These are phyloP conservation scores for Acanthopagrus latus DNA, from an alignment of 2,797 vertebrate genomes.

Conservation along the genomic window DNA sequence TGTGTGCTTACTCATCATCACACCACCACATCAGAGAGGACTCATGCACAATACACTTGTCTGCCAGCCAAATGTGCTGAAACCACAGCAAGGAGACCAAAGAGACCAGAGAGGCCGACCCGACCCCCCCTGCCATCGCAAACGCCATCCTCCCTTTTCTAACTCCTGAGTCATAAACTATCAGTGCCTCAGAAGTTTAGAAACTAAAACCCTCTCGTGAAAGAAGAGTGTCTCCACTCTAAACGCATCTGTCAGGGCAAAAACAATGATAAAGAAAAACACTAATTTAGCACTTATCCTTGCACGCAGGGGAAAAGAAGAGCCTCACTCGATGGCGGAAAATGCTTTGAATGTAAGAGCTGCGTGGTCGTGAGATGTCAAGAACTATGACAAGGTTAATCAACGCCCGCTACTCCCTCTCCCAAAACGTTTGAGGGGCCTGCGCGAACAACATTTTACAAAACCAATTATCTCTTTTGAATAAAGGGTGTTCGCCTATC, in stretches of 20 bases:
- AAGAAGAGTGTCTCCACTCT: conserved; percentile 39
- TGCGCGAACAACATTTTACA: conserved; percentile 60
- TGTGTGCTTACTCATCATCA: conserved; percentile 78
- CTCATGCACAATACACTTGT: conserved; percentile 73
- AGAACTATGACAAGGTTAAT: conserved; percentile 76
- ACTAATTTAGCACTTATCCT: conserved; percentile 70
- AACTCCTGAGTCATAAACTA: conserved; percentile 70
- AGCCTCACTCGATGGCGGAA: conserved; percentile 1
- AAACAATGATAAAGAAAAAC: conserved; percentile 63
- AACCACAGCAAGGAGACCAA: conserved; percentile 74
- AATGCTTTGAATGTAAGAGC: conserved; percentile 22
- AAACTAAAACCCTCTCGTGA: conserved; percentile 23
- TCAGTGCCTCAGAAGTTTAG: conserved; percentile 61
- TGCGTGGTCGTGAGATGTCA: conserved; percentile 63
- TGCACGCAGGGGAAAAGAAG: not conserved
- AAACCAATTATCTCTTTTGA: conserved; percentile 81
- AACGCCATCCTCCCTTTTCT: not conserved
- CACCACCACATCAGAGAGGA: conserved; percentile 76
- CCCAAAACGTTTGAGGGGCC: conserved; percentile 48
- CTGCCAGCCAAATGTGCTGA: conserved; percentile 78
- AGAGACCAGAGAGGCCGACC: conserved; percentile 48
- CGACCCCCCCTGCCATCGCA: conserved; percentile 10
- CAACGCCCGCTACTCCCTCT: conserved; percentile 52
- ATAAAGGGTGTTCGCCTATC: conserved; percentile 72
- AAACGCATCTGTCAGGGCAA: conserved; percentile 52